Conservation (phyloP, 2,888 invertebrate species). For the Pterobdella sp. region DNA sequence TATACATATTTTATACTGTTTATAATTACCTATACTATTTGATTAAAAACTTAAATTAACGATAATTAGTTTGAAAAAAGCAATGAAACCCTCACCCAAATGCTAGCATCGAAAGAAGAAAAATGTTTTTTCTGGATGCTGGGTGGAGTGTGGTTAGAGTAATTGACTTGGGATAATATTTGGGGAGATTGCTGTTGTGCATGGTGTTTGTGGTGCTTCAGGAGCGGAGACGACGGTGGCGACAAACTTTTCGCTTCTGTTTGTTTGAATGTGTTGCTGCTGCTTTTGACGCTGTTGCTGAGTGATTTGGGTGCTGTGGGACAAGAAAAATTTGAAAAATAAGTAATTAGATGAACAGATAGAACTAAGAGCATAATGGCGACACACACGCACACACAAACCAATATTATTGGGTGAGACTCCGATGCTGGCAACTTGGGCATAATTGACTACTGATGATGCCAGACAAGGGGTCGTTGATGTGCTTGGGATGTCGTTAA, state of each 20-base stretch:
- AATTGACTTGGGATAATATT: neutral
- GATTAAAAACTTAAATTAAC: too few relatives aligned
- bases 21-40: too few relatives aligned
- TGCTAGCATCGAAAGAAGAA: too few relatives aligned
- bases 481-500: neutral
- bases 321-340: too few relatives aligned
- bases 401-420: slow-evolving; percentile 29
- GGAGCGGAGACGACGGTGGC: neutral
- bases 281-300: slow-evolving; percentile 12
- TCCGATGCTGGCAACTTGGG: slow-evolving; percentile 34
- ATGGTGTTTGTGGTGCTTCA: slow-evolving; percentile 20
- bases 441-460: slow-evolving; percentile 33
- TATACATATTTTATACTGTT: too few relatives aligned
- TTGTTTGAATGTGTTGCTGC: neutral
- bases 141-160: neutral
- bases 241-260: slow-evolving; percentile 39
- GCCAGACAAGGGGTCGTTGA: slow-evolving; percentile 31
- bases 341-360: too few relatives aligned
- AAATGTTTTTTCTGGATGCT: too few relatives aligned
- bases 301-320: neutral
- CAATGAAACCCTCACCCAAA: too few relatives aligned
- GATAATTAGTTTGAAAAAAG: too few relatives aligned
- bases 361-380: too few relatives aligned
- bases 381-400: neutral
- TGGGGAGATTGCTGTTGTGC: neutral